A percentile compares a stretch with the other conserved stretches of the same genome.
These are phyloP conservation scores for Drosophila birchii DNA, from an alignment of 2,888 invertebrate species.

Conservation along the genomic window DNA sequence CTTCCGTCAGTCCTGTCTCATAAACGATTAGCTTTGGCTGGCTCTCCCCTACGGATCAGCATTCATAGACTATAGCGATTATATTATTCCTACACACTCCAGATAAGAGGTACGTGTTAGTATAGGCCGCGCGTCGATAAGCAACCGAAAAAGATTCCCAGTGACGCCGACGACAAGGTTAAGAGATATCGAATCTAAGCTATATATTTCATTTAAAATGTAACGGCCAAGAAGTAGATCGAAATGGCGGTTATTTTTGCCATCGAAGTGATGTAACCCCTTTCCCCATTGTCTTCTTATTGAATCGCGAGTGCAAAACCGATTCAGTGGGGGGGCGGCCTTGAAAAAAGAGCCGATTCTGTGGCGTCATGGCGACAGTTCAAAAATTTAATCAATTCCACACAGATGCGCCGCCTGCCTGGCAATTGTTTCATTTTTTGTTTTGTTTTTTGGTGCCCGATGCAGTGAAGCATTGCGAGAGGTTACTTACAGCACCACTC, in stretches of 20 bases:
- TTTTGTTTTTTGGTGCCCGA: conserved; percentile 3
- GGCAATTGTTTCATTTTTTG: neutral
- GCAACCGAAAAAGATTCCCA: conserved; percentile 17
- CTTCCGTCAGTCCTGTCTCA: conserved; percentile 16
- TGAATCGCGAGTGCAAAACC: conserved; percentile 26
- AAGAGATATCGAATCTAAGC: neutral
- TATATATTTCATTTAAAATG: conserved; percentile 23
- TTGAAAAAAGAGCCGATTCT: conserved; percentile 37
- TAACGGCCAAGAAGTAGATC: conserved; percentile 24
- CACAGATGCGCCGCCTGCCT: conserved; percentile 22
- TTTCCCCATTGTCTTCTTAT: conserved; percentile 27
- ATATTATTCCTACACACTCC: conserved; percentile 21
- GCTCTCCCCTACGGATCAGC: conserved; percentile 37
- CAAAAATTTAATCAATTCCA: conserved; percentile 68
- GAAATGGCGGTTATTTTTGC: conserved; percentile 1
- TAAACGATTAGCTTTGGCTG: conserved; percentile 27
- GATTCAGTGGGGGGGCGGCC: conserved; percentile 20
- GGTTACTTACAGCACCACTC: conserved; percentile 90
- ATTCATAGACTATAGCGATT: conserved; percentile 16
- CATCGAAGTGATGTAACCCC: conserved; percentile 25
- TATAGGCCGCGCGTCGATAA: conserved; percentile 31
- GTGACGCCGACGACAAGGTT: conserved; percentile 1
- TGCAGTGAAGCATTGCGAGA: conserved; percentile 34
- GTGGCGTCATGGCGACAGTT: conserved; percentile 67
- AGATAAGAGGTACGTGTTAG: conserved; percentile 47